Percentiles rank a stretch among this genome's conserved stretches.
Evolutionary conservation across 2,797 vertebrate species (phyloP).

Genomic region (Limnodromus scolopaceus): DNA sequence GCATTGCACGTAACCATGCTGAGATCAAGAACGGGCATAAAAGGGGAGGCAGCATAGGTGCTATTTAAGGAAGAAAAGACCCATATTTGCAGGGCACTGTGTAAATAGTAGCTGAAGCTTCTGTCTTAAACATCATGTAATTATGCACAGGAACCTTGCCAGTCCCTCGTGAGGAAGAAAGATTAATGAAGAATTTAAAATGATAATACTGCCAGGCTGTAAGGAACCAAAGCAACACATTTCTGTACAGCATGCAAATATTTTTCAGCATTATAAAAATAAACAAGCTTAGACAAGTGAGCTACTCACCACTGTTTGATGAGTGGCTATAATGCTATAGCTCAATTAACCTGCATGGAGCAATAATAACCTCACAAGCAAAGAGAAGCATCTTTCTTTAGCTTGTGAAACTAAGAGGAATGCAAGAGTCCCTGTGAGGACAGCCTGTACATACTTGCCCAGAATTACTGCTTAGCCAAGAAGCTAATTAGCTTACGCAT

Average conservation of each 20-base stretch:
- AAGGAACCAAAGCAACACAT: slow-evolving; percentile 24
- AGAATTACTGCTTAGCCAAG: slow-evolving; percentile 72
- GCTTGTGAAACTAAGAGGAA: slow-evolving; percentile 73
- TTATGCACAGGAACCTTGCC: slow-evolving; percentile 36
- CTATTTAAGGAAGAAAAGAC: not conserved
- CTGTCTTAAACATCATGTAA: slow-evolving; percentile 6
- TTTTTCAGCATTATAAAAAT: slow-evolving; percentile 57
- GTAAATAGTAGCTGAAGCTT: slow-evolving; percentile 11
- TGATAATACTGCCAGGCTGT: slow-evolving; percentile 3
- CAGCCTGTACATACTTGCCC: slow-evolving; percentile 74
- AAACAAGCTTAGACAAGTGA: slow-evolving; percentile 70
- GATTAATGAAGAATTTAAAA: slow-evolving; percentile 55
- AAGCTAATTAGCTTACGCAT: slow-evolving; percentile 74
- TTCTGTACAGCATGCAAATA: slow-evolving; percentile 55
- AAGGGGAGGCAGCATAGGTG: not conserved
- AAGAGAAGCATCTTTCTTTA: slow-evolving; percentile 63
- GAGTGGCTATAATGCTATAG: slow-evolving; percentile 42
- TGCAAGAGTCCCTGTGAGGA: slow-evolving; percentile 63
- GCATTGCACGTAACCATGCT: not conserved
- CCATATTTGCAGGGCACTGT: not conserved
- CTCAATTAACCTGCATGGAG: slow-evolving; percentile 45
- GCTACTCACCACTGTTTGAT: slow-evolving; percentile 47
- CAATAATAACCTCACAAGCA: slow-evolving; percentile 53
- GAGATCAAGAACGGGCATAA: not conserved
- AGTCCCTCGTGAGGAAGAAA: slow-evolving; percentile 28